A percentile compares a stretch with the other conserved stretches of the same genome.
Conservation (phyloP, 1,140 invertebrate species). For the Heliconius melpomene region DNA sequence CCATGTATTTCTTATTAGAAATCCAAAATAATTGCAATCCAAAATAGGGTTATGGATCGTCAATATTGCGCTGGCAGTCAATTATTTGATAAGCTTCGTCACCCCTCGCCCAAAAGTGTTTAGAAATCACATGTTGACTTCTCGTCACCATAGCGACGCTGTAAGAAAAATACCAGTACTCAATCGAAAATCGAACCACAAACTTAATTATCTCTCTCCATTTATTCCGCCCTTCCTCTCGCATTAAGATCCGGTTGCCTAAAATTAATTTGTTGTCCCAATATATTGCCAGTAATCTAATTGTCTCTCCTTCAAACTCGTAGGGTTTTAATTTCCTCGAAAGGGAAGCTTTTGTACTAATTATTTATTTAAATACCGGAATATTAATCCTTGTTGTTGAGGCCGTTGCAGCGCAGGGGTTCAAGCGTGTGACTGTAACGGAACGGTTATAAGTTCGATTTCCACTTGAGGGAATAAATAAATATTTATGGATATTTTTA, state of each 20-base stretch:
- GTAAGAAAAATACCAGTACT: constrained; percentile 54
- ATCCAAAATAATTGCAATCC: constrained; percentile 20
- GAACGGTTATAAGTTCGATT: no score
- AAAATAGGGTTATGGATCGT: constrained; percentile 25
- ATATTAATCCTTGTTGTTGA: no score
- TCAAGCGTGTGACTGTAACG: no score
- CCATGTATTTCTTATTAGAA: neutral
- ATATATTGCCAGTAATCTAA: constrained; percentile 54
- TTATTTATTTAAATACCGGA: neutral
- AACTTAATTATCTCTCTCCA: constrained; percentile 61
- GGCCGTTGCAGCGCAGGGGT: no score
- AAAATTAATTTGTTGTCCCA: constrained; percentile 63
- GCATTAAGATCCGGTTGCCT: constrained; percentile 53
- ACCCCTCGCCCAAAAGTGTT: constrained; percentile 46
- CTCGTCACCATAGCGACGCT: constrained; percentile 52
- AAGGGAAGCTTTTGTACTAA: neutral
- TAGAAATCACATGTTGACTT: constrained; percentile 45
- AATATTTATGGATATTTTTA: no score
- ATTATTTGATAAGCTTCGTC: constrained; percentile 69
- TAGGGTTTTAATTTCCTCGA: constrained; percentile 39
- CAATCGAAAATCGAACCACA: constrained; percentile 52
- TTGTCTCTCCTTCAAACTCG: constrained; percentile 49
- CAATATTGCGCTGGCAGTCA: constrained; percentile 49
- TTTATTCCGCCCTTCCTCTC: constrained; percentile 53
- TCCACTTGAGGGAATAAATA: no score